Evolutionary conservation across 2,888 invertebrate species (phyloP), one percentile per base, ranked within the genome.

Genomic region (Amorpha juglandis): DNA sequence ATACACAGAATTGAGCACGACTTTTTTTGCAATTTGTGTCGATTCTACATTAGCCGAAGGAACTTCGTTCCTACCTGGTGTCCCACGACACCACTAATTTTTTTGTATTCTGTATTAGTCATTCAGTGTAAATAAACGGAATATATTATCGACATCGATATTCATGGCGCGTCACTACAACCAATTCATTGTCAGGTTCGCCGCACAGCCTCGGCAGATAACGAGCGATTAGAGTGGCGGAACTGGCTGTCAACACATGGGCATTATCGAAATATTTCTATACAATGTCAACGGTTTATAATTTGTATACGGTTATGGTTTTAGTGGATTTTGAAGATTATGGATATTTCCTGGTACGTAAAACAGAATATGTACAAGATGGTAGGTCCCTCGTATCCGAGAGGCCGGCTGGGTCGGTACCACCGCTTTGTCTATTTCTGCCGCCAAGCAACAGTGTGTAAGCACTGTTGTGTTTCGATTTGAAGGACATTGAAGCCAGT

Each of bases 131-230:
- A 50, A 50, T 19, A 8, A 16, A 16, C 45, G 21, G n/a, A 33
- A n/a, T 33, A n/a, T 33, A 38, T 16, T 67, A 76, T 79, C 79
- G 79, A 80, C 67, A 73, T 73, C 70, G 72, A 77, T 66, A 68
- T 63, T 65, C n/a, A 6, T 6, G 42, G 67, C 70, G 27, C 89
- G 81, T 76, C 88, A 81, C 90, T 90, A 88, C 8, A 27, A 53
- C 68, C 71, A 87, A 82, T 92, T 93, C 92, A 93, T 88, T 93
- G 92, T 93, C 92, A 93, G 92, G 92, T 91, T 92, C 92, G 92
- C 77, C 68, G 77, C 74, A 72, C 72, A 85, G 81, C 91, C 91
- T 91, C 87, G 86, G 70, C 71, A 74, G 89, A 88, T 87, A 88
- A 85, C 71, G 74, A 69, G 65, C 78, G 91, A 91, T 90, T 90